Conservation (phyloP, 2,797 vertebrate genomes). For the Galaxias olidus region DNA sequence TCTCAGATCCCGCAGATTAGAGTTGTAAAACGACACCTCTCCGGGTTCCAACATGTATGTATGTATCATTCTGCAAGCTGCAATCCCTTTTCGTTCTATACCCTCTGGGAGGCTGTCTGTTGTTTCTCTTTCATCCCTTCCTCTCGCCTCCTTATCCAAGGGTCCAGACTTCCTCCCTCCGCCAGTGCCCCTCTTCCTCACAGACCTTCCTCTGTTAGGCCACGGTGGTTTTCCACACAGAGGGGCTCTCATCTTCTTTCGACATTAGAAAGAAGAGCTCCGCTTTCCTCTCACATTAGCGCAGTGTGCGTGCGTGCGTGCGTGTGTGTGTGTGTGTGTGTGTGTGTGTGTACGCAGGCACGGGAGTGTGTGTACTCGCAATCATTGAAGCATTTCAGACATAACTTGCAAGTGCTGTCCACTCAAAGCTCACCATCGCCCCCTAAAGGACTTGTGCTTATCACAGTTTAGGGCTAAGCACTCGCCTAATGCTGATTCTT, state of each 20-base stretch:
- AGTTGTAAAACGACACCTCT: too few species aligned
- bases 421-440: conserved; percentile 55
- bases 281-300: conserved; percentile 40
- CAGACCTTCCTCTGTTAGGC: conserved; percentile 62
- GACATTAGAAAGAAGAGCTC: conserved; percentile 36
- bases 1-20: too few species aligned
- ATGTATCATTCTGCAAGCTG: conserved; percentile 3
- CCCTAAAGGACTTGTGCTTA: conserved; percentile 49
- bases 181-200: conserved; percentile 48
- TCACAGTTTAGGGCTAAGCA: too few species aligned
- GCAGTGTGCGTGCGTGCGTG: conserved; percentile 9
- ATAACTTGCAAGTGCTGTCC: conserved; percentile 35
- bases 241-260: conserved; percentile 34
- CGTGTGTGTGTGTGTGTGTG: conserved; percentile 16
- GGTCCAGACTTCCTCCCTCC: conserved; percentile 72
- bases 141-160: conserved; percentile 71
- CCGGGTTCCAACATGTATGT: too few species aligned
- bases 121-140: conserved; percentile 58
- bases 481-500: too few species aligned
- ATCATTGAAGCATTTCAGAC: conserved; percentile 63
- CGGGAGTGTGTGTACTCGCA: conserved; percentile 1
- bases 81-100: conserved; percentile 2
- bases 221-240: conserved; percentile 60
- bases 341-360: conserved; percentile 24
- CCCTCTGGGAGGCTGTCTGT: neutral